Evolutionary conservation across 2,797 vertebrate species (phyloP), one percentile per base, ranked within the genome.

Genomic region (Chromis chromis): DNA sequence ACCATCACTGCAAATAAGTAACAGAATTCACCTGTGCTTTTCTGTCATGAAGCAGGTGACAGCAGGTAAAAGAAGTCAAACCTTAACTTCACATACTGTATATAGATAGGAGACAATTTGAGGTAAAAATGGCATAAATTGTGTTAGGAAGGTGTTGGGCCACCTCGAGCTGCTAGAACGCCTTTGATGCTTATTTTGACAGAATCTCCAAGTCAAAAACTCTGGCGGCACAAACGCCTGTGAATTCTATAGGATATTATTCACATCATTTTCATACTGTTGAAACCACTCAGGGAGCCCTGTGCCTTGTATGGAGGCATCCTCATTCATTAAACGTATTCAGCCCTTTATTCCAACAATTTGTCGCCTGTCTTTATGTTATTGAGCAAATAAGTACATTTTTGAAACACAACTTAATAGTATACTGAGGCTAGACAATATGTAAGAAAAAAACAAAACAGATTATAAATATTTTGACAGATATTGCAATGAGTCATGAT

Each of bases 11-110:
- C 10, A 40, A 67, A 70, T 42, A 31, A n/a, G 49, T 50, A 54
- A 63, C 6, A 46, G 31, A n/a, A 27, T 40, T 53, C 19, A 21
- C 11, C 28, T 28, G 59, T 54, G 50, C 21, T 62, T 60, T 54
- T 33, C 4, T 65, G 21, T 76, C 21, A 13, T 48, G 6, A 65
- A 22, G 3, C 65, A 42, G 17, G 6, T 28, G 8, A 17, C 19
- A 24, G 50, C 11, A 63, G 48, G 2, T 16, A 57, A 65, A 31
- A 65, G 55, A 42, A 25, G 39, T 63, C 17, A 42, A 9, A n/a
- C 11, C 8, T 58, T 10, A 39, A 61, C n/a, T 27, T 6, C 22
- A 64, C 33, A 49, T 21, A 56, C 2, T 25, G 24, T 25, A 27
- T 19, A 53, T 7, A n/a, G 64, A 65, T 56, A 24, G n/a, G 11